A percentile compares a stretch with the other conserved stretches of the same genome.
phyloP scores from a whole-genome alignment of 2,113 vertebrate genomes.

The Campylomormyrus tamandua region DNA sequence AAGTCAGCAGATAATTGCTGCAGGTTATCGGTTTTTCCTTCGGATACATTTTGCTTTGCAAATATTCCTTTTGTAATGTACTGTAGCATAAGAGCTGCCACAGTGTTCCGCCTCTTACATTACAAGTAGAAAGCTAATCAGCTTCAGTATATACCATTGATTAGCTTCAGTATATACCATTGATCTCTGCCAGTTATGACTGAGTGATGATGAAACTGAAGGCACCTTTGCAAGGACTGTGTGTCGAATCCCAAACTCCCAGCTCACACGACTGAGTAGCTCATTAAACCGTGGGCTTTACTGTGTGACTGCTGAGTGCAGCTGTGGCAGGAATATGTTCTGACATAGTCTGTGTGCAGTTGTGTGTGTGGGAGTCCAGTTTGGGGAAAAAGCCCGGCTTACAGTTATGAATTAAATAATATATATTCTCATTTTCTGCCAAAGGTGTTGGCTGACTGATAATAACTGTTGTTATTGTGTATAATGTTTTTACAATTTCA shows the following conservation, averaged over 20 bases:
- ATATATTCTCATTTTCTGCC: conserved; percentile 4
- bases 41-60: neutral
- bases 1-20: neutral
- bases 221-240: neutral
- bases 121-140: neutral
- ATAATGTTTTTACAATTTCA: neutral
- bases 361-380: neutral
- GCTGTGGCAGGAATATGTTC: neutral
- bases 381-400: neutral
- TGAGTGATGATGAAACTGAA: neutral
- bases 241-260: neutral
- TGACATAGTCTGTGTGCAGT: neutral
- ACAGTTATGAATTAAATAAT: neutral
- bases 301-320: neutral
- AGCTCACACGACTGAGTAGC: neutral
- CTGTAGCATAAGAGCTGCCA: neutral
- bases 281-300: neutral
- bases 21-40: neutral
- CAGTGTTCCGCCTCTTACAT: neutral
- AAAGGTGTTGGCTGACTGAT: conserved; percentile 22
- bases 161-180: neutral
- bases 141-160: neutral
- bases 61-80: neutral
- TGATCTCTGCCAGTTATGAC: neutral
- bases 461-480: conserved; percentile 22